phyloP scores from a whole-genome alignment of 1,140 invertebrate genomes.

The Calycopis cecrops region DNA sequence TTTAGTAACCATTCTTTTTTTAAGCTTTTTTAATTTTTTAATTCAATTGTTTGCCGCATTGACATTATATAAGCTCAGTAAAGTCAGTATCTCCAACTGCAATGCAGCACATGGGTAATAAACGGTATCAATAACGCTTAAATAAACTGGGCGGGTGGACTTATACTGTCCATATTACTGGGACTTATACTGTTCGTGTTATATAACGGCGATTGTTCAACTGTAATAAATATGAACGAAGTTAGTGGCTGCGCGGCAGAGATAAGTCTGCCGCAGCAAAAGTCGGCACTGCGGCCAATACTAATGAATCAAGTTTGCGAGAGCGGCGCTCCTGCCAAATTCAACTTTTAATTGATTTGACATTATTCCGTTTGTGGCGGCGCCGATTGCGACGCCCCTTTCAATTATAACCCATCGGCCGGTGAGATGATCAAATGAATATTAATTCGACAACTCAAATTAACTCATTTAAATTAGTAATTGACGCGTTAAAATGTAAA shows the following conservation, averaged over 20 bases:
- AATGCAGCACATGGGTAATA: too few species aligned
- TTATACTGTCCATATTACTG: too few species aligned
- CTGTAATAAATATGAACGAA: too few species aligned
- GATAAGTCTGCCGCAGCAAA: conserved; percentile 35
- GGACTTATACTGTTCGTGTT: too few species aligned
- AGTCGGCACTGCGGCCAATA: conserved; percentile 19
- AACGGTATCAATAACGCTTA: too few species aligned
- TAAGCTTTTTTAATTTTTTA: too few species aligned
- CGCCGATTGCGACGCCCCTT: conserved; percentile 47
- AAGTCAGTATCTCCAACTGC: too few species aligned
- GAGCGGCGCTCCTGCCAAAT: conserved; percentile 39
- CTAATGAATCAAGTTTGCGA: conserved; percentile 20
- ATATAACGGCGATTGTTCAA: too few species aligned
- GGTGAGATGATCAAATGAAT: conserved; percentile 66
- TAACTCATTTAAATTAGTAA: conserved; percentile 45
- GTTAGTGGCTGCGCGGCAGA: conserved; percentile 35
- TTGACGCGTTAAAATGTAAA: conserved; percentile 1
- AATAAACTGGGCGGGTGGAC: too few species aligned
- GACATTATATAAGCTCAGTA: too few species aligned
- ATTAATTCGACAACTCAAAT: conserved; percentile 57
- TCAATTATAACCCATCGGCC: conserved; percentile 60
- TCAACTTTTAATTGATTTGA: conserved; percentile 67
- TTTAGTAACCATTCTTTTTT: too few species aligned
- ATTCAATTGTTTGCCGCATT: too few species aligned
- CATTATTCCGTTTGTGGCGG: conserved; percentile 61